These are phyloP conservation scores for Drosophila busckii DNA, from an alignment of 1,140 invertebrate genomes.

Conservation along the genomic window DNA sequence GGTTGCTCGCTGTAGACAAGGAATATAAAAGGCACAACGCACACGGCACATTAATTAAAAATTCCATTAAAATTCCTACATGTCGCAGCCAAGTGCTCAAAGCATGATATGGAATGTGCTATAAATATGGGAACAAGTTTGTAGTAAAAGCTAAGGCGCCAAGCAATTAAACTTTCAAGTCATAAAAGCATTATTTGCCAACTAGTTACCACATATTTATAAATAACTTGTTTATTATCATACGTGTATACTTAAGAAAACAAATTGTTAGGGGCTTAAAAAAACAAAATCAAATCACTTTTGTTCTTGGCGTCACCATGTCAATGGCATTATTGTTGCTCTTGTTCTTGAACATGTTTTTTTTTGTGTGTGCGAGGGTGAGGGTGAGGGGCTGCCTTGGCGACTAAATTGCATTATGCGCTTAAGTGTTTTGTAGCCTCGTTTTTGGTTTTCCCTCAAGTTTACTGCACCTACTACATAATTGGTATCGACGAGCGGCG, in stretches of 20 bases:
- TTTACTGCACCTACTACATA: slow-evolving; percentile 33
- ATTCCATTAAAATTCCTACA: slow-evolving; percentile 54
- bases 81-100: too few relatives aligned
- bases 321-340: slow-evolving; percentile 39
- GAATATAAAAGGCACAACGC: slow-evolving; percentile 6
- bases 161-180: too few relatives aligned
- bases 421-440: slow-evolving; percentile 65
- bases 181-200: too few relatives aligned
- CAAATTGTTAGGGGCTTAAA: slow-evolving; percentile 14
- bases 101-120: slow-evolving; percentile 27
- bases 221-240: too few relatives aligned
- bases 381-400: slow-evolving; percentile 23
- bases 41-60: slow-evolving; percentile 61
- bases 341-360: slow-evolving; percentile 13
- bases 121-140: slow-evolving; percentile 33
- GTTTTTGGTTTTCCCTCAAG: slow-evolving; percentile 59
- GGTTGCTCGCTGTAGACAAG: slow-evolving; percentile 91
- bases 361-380: neutral
- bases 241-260: slow-evolving; percentile 22
- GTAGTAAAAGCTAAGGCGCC: slow-evolving; percentile 17
- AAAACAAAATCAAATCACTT: slow-evolving; percentile 17
- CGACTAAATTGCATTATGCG: slow-evolving; percentile 72
- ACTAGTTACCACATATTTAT: too few relatives aligned
- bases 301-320: slow-evolving; percentile 20
- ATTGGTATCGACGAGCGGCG: slow-evolving; percentile 42